Conservation (phyloP, 35 echinoderm and acorn worm genomes). For the Stichopus chloronotus region DNA sequence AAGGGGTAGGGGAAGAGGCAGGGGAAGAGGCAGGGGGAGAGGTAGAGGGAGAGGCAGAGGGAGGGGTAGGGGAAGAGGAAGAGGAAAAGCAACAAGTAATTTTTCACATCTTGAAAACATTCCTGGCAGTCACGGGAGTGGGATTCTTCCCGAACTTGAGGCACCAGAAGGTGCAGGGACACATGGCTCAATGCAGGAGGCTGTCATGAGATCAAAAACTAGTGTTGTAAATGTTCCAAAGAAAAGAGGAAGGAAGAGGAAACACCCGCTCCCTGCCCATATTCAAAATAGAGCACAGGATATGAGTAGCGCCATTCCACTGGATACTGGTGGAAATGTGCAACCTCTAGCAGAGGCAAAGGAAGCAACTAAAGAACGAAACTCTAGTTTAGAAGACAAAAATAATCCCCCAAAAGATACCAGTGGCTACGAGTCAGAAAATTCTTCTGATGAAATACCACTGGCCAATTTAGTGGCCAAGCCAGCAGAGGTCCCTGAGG, state of each 20-base stretch:
- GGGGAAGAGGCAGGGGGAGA: constrained; percentile 40
- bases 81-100: not conserved
- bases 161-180: not conserved
- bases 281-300: constrained; percentile 26
- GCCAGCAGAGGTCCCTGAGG: not conserved
- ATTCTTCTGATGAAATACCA: constrained; percentile 47
- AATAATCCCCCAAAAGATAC: not conserved
- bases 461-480: constrained; percentile 37
- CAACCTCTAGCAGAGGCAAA: not conserved
- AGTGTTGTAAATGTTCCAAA: not conserved
- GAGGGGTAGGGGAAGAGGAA: constrained; percentile 20
- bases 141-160: not conserved
- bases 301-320: not conserved
- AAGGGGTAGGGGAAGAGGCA: constrained; percentile 11
- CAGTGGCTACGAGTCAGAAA: constrained; percentile 48
- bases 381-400: not conserved
- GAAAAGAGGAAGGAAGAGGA: constrained; percentile 52
- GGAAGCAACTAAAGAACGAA: not conserved
- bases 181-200: not conserved
- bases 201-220: not conserved
- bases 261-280: constrained; percentile 48
- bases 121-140: not conserved
- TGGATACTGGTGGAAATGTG: not conserved
- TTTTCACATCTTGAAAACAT: constrained; percentile 34
- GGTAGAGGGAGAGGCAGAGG: constrained; percentile 30